Evolutionary conservation across 2,113 vertebrate genomes (phyloP).

Genomic region (Arizona elegans): DNA sequence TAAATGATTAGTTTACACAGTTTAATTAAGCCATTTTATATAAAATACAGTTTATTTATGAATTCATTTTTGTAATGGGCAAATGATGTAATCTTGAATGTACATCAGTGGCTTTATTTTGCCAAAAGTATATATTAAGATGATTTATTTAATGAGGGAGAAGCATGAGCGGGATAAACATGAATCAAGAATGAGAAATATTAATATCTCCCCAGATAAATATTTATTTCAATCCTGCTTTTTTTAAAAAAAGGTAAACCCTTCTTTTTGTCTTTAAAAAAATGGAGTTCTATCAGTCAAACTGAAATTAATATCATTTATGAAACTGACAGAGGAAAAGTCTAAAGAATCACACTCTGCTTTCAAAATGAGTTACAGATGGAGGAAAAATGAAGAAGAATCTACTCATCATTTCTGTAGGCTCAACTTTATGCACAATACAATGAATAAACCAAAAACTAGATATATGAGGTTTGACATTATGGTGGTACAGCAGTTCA

Average conservation of each 20-base stretch:
- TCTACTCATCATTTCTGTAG: not conserved
- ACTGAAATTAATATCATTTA: not conserved
- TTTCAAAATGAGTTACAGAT: slow-evolving; percentile 25
- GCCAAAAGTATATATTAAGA: not conserved
- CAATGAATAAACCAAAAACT: not conserved
- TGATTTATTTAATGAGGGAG: not conserved
- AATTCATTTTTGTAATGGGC: not conserved
- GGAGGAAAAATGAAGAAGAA: not conserved
- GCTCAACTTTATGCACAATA: not conserved
- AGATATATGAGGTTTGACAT: not conserved
- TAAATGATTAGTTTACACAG: not conserved
- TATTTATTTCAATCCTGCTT: not conserved
- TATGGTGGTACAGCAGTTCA: slow-evolving; percentile 8
- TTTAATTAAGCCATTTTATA: not conserved
- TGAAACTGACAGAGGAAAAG: slow-evolving; percentile 33
- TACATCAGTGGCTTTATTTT: slow-evolving; percentile 18
- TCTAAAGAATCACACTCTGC: slow-evolving; percentile 20
- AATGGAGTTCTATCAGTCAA: not conserved
- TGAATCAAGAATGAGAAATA: not conserved
- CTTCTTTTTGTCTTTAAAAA: not conserved
- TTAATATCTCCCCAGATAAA: not conserved
- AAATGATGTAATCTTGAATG: not conserved
- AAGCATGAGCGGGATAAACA: not conserved
- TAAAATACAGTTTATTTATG: not conserved
- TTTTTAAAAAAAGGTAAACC: not conserved